These are phyloP conservation scores for Teleiodes luculella DNA, from an alignment of 2,888 invertebrate genomes.

Conservation along the genomic window DNA sequence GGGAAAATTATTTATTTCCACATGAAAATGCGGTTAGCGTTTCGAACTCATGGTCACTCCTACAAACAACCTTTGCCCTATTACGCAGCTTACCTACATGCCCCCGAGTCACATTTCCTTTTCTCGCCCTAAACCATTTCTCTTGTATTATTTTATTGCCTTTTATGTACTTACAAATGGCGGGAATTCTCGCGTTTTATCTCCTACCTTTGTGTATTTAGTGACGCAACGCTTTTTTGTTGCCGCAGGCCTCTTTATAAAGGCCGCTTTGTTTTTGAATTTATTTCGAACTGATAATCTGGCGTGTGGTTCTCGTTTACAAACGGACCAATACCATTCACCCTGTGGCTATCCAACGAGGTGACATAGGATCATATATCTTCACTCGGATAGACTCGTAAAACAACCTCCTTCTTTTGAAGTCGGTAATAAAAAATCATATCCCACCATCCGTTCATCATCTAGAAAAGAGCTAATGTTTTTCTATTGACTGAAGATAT, in stretches of 20 bases:
- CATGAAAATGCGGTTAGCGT: no score
- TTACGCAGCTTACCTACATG: constrained; percentile 31
- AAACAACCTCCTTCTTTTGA: no score
- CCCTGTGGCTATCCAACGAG: no score
- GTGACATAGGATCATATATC: no score
- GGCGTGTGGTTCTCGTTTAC: no score
- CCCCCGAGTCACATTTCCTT: constrained; percentile 56
- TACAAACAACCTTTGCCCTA: background rate
- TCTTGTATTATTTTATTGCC: constrained; percentile 41
- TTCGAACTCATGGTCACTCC: background rate
- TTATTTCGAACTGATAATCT: background rate
- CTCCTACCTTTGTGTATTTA: constrained; percentile 15
- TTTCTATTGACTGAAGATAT: no score
- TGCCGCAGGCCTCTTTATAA: background rate
- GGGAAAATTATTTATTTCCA: no score
- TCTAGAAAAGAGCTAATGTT: no score
- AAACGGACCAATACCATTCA: no score
- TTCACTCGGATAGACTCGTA: no score
- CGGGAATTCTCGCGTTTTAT: constrained; percentile 22
- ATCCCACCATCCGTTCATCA: no score
- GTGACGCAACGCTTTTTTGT: constrained; percentile 9
- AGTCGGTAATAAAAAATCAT: no score
- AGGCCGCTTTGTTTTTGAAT: background rate
- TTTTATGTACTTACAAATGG: constrained; percentile 32
- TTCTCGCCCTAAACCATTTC: constrained; percentile 39